Evolutionary conservation across 2,113 vertebrate genomes (phyloP).

Genomic region (Thamnophis sirtalis): DNA sequence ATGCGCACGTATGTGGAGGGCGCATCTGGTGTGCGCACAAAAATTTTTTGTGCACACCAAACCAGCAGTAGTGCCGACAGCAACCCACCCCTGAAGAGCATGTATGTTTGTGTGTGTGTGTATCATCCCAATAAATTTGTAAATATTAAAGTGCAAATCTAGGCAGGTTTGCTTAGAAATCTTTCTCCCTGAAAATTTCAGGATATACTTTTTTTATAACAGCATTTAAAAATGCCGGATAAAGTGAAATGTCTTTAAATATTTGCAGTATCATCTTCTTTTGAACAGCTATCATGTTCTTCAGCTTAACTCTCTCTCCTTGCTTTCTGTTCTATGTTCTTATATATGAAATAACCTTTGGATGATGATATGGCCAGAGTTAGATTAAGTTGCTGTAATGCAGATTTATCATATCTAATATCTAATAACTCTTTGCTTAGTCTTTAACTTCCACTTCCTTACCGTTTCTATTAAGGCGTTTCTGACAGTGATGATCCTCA

Average conservation of each 20-base stretch:
- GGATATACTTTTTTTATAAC: background rate
- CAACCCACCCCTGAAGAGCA: too few relatives aligned
- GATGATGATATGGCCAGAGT: background rate
- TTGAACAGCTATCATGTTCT: background rate
- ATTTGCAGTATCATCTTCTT: background rate
- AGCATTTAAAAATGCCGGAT: background rate
- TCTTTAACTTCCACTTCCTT: constrained; percentile 7
- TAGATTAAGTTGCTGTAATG: rapidly evolving
- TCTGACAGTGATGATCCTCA: background rate
- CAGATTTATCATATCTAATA: constrained; percentile 18
- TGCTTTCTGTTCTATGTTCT: background rate
- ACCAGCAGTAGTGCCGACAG: too few relatives aligned
- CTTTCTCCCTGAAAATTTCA: background rate
- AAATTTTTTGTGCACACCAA: too few relatives aligned
- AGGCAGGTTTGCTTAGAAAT: background rate
- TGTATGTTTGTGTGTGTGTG: background rate
- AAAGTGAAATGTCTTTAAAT: background rate
- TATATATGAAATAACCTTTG: background rate
- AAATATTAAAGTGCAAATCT: background rate
- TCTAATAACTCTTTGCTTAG: constrained; percentile 9
- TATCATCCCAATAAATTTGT: background rate
- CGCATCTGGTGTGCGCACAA: too few relatives aligned
- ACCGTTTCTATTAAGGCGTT: background rate
- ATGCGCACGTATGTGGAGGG: too few relatives aligned
- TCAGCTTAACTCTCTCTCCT: background rate